Evolutionary conservation across 2,888 invertebrate species (phyloP), one percentile per base, ranked within the genome.

Genomic region (Standfussiana lucernea): DNA sequence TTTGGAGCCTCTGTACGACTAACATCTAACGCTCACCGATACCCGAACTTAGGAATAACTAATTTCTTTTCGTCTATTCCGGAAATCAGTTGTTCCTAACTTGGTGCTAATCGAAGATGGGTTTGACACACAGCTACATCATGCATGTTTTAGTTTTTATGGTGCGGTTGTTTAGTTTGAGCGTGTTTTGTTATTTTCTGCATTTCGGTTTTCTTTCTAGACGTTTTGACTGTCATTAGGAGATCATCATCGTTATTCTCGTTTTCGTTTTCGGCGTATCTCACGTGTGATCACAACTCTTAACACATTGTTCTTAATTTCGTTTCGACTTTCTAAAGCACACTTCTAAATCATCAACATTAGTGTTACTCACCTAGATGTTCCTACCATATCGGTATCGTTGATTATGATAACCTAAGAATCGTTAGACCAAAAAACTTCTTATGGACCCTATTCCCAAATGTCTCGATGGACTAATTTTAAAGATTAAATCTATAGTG

Each of bases 1-100:
- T 91, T 92, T 92, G 85, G 85, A 89, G 87, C 79, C 87, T 87
- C 90, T 90, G 75, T 90, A 88, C 85, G 80, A 88, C 84, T 91
- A 88, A 91, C 89, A 86, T 86, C 77, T 86, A 77, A 82, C 83
- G 80, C 85, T 77, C 72, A 75, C 73, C 80, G 71, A 73, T 71
- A 76, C 87, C 73, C 73, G 77, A 86, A 85, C 83, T 88, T 86
- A 89, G 89, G 89, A 91, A 89, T 89, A 87, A 85, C 83, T 84
- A 42, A 86, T 89, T 85, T 87, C 82, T 83, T 77, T 24, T 47
- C 73, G 71, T 50, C 68, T 75, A 59, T 74, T 78, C 45, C 42
- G 53, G 86, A 86, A 88, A 88, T 88, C 77, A 77, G 80, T 84
- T 89, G 83, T 87, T 89, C 80, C 88, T 87, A 87, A 76, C 84